phyloP scores from a whole-genome alignment of 2,888 invertebrate species.

The Chelonus formosanus region DNA sequence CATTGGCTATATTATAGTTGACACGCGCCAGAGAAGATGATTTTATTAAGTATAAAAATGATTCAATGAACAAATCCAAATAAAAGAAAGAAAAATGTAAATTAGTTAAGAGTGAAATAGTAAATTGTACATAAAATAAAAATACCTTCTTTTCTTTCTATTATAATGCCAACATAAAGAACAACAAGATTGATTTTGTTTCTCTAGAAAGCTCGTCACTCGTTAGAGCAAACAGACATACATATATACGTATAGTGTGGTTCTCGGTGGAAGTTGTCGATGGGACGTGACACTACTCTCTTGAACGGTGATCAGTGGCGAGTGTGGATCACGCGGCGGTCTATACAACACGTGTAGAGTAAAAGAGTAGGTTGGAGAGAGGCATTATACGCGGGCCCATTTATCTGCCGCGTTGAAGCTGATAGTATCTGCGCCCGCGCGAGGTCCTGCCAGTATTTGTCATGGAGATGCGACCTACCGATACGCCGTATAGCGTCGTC shows the following conservation, averaged over 20 bases:
- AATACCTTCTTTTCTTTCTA: too few relatives aligned
- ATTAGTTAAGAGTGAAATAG: too few relatives aligned
- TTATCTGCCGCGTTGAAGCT: slow-evolving; percentile 50
- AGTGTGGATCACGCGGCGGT: slow-evolving; percentile 18
- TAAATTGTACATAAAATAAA: too few relatives aligned
- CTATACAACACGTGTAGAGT: slow-evolving; percentile 25
- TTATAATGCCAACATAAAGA: too few relatives aligned
- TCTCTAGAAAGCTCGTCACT: background rate
- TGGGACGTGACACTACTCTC: slow-evolving; percentile 13
- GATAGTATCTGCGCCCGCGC: slow-evolving; percentile 62
- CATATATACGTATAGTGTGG: slow-evolving; percentile 1
- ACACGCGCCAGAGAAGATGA: too few relatives aligned
- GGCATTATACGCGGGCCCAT: slow-evolving; percentile 20
- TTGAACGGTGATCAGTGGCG: background rate
- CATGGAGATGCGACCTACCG: slow-evolving; percentile 54
- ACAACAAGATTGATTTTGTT: slow-evolving; percentile 12
- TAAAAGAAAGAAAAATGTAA: too few relatives aligned
- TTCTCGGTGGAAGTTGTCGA: slow-evolving; percentile 14
- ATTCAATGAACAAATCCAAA: too few relatives aligned
- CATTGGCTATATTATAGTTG: too few relatives aligned
- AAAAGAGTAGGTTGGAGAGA: background rate
- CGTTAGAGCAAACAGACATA: slow-evolving; percentile 13
- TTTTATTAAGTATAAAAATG: too few relatives aligned
- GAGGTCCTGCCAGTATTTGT: slow-evolving; percentile 63
- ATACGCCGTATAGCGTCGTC: slow-evolving; percentile 41